Conservation (phyloP, 2,888 invertebrate species). For the Noctua pronuba region DNA sequence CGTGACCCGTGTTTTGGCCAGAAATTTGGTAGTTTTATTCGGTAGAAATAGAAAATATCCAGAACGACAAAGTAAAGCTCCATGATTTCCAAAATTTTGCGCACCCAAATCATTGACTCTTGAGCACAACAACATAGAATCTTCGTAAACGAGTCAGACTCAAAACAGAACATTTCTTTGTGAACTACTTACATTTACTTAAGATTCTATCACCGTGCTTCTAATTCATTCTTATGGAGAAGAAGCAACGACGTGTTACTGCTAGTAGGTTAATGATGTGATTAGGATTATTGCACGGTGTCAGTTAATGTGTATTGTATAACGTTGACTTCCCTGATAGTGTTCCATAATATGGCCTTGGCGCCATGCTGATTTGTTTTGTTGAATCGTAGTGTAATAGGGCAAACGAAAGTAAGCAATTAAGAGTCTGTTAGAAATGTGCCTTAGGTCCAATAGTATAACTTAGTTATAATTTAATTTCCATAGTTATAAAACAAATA, state of each 20-base stretch:
- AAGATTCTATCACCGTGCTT: conserved; percentile 18
- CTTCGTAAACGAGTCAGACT: not conserved
- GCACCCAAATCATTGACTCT: not conserved
- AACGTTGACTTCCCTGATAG: conserved; percentile 27
- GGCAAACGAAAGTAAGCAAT: not conserved
- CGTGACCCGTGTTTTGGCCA: not conserved
- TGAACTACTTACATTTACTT: conserved; percentile 3
- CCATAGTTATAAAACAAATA: too few relatives aligned
- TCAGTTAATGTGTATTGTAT: conserved; percentile 30
- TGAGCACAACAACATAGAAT: not conserved
- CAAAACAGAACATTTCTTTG: conserved; percentile 1
- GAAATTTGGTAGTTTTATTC: not conserved
- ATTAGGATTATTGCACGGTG: conserved; percentile 34
- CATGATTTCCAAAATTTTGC: not conserved
- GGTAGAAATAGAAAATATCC: not conserved
- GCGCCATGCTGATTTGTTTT: not conserved
- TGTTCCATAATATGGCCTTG: conserved; percentile 37
- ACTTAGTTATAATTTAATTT: too few relatives aligned
- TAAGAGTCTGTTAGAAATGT: not conserved
- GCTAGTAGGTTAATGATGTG: conserved; percentile 50
- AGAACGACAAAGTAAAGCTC: not conserved
- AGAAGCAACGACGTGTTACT: conserved; percentile 10
- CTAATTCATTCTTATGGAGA: conserved; percentile 9
- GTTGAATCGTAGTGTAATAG: not conserved
- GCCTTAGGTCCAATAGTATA: too few relatives aligned